Conservation (phyloP, 1,140 invertebrate genomes). For the Tetramorium parvispinum region DNA sequence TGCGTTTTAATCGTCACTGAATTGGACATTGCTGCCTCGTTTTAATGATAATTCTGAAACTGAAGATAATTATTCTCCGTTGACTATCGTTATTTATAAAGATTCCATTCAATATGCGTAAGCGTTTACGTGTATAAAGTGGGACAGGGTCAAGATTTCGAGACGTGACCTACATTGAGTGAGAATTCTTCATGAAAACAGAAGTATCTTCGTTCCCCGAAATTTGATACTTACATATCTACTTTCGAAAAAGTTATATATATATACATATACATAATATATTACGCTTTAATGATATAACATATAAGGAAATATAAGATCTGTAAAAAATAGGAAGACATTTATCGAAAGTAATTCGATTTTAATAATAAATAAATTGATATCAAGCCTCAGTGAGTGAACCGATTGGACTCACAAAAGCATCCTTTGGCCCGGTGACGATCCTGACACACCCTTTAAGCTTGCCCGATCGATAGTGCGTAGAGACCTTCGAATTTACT, state of each 20-base stretch:
- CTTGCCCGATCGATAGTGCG: conserved; percentile 55
- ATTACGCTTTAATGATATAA: neutral
- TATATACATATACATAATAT: neutral
- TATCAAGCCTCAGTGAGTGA: neutral
- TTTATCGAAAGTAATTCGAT: neutral
- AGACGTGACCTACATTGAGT: conserved; percentile 66
- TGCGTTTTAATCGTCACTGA: conserved; percentile 93
- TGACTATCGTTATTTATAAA: neutral
- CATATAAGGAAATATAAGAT: neutral
- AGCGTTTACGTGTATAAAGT: conserved; percentile 44
- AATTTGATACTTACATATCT: neutral
- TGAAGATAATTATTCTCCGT: neutral
- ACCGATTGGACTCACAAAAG: neutral
- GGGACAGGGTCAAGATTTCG: conserved; percentile 75
- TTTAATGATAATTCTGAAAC: conserved; percentile 58
- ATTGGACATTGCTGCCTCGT: conserved; percentile 89
- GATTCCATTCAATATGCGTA: conserved; percentile 5
- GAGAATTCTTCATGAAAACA: neutral
- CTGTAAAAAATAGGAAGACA: neutral
- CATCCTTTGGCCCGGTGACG: neutral
- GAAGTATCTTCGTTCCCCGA: neutral
- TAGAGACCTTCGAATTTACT: conserved; percentile 6
- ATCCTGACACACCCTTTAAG: conserved; percentile 19
- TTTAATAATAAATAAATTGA: neutral
- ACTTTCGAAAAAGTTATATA: neutral